A percentile compares a stretch with the other conserved stretches of the same genome.
These are phyloP conservation scores for Andrena cerasifolii DNA, from an alignment of 1,140 invertebrate genomes.

Conservation along the genomic window DNA sequence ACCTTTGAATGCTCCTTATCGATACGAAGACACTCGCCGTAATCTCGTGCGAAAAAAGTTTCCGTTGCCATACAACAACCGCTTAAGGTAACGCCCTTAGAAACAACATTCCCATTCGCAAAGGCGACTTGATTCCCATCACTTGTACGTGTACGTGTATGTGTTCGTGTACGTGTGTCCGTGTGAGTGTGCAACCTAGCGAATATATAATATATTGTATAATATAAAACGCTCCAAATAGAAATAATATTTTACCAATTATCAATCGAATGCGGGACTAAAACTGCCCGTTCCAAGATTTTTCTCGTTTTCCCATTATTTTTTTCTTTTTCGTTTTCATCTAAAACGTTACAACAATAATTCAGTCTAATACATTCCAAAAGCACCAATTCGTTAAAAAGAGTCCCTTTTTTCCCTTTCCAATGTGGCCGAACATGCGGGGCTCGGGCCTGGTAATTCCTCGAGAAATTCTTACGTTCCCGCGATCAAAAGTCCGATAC, in stretches of 20 bases:
- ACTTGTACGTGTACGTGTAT: constrained; percentile 46
- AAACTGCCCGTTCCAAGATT: constrained; percentile 44
- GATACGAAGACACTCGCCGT: background rate
- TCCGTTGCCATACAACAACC: background rate
- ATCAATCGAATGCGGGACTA: constrained; percentile 55
- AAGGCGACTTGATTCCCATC: constrained; percentile 39
- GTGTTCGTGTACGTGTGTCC: constrained; percentile 25
- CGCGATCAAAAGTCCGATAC: background rate
- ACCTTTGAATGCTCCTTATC: background rate
- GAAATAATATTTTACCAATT: constrained; percentile 74
- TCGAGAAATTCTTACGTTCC: constrained; percentile 8
- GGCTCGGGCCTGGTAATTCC: constrained; percentile 19
- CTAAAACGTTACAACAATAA: constrained; percentile 78
- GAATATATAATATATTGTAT: constrained; percentile 64
- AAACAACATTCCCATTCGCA: constrained; percentile 22
- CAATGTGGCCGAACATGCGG: constrained; percentile 27
- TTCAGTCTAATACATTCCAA: constrained; percentile 81
- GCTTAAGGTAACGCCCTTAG: background rate
- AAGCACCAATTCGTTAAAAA: constrained; percentile 77
- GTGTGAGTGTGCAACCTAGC: constrained; percentile 60
- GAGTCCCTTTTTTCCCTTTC: constrained; percentile 8
- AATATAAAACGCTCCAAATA: constrained; percentile 74
- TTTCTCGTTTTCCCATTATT: constrained; percentile 34
- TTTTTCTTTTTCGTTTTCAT: constrained; percentile 52
- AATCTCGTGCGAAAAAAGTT: background rate